A percentile compares a stretch with the other conserved stretches of the same genome.
Conservation (phyloP, 2,797 vertebrate species). For the Agapornis canus region DNA sequence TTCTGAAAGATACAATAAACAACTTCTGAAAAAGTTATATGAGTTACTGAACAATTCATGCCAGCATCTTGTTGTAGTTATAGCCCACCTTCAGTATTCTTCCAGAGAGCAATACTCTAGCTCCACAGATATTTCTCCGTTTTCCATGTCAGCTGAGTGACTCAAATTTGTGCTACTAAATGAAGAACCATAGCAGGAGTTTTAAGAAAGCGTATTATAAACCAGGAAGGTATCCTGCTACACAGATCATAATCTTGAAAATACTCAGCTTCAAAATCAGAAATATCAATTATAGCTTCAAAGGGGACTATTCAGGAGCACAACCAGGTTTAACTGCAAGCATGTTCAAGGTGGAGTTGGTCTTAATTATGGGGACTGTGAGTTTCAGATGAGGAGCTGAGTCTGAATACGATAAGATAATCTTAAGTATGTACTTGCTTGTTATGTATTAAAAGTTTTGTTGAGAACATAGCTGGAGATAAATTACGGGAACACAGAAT, state of each 20-base stretch:
- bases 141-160: neutral
- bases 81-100: neutral
- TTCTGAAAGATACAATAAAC: neutral
- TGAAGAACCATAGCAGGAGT: neutral
- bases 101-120: neutral
- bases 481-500: neutral
- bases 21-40: neutral
- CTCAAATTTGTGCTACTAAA: neutral
- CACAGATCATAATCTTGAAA: neutral
- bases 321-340: neutral
- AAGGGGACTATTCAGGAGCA: neutral
- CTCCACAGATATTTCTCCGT: neutral
- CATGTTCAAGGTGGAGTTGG: accelerated
- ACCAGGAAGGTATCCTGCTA: neutral
- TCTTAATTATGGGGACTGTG: neutral
- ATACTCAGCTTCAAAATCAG: neutral
- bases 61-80: neutral
- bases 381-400: neutral
- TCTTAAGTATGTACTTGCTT: neutral
- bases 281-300: neutral
- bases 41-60: neutral
- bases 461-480: neutral
- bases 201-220: neutral
- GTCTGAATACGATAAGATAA: neutral
- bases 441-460: neutral